Evolutionary conservation across 1,140 invertebrate genomes (phyloP).

Genomic region (Achroia grisella): DNA sequence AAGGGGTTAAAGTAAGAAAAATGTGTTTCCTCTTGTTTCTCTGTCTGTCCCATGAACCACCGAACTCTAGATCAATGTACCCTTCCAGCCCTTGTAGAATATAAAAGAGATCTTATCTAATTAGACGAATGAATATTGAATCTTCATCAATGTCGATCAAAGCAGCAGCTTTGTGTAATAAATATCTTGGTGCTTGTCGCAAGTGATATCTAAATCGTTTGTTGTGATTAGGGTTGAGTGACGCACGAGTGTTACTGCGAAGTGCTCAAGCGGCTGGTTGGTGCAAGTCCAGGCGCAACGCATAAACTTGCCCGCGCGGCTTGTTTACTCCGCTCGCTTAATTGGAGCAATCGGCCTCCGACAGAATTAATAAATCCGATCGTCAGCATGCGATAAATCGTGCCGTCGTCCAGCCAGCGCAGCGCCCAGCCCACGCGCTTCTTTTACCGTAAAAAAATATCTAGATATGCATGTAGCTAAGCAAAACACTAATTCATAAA

Average conservation of each 20-base stretch:
- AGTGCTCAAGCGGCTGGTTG: constrained; percentile 5
- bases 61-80: no score
- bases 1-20: no score
- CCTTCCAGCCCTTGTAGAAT: constrained; percentile 9
- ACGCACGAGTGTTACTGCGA: constrained; percentile 24
- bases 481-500: no score
- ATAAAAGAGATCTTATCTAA: background rate
- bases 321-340: constrained; percentile 51
- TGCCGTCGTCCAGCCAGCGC: constrained; percentile 11
- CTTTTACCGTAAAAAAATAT: constrained; percentile 3
- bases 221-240: constrained; percentile 24
- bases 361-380: constrained; percentile 56
- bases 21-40: no score
- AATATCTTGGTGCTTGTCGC: background rate
- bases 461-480: no score
- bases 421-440: constrained; percentile 22
- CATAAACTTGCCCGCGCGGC: constrained; percentile 36
- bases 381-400: constrained; percentile 38
- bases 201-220: constrained; percentile 20
- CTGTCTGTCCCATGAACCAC: no score
- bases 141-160: background rate
- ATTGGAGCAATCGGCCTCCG: constrained; percentile 46
- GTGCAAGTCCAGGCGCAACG: constrained; percentile 7
- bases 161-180: background rate
- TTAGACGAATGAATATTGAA: constrained; percentile 5